Conservation (phyloP, 2,797 vertebrate species). For the Tympanoctomys barrerae region DNA sequence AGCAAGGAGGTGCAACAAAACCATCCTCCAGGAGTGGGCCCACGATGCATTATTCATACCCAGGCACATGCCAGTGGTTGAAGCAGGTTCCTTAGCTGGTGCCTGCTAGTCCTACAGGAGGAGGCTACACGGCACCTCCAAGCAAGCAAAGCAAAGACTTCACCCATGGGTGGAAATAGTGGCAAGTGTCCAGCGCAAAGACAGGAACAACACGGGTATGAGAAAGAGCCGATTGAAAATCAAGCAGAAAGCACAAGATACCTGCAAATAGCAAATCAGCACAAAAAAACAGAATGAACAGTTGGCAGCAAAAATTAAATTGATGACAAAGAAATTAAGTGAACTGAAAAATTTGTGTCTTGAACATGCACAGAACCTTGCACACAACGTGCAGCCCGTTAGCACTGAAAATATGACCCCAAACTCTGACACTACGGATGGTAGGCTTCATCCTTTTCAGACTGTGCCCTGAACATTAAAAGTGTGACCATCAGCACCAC, state of each 20-base stretch:
- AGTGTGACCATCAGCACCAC: constrained; percentile 51
- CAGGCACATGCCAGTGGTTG: constrained; percentile 90
- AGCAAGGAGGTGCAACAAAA: constrained; percentile 93
- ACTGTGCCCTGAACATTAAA: constrained; percentile 58
- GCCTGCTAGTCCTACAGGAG: constrained; percentile 90
- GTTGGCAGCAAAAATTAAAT: constrained; percentile 98
- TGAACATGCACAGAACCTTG: constrained; percentile 97
- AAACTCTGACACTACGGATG: constrained; percentile 84
- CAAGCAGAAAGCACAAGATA: constrained; percentile 99
- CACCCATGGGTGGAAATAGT: constrained; percentile 90
- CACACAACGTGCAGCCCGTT: constrained; percentile 94
- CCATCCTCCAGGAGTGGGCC: constrained; percentile 88
- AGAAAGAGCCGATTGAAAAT: constrained; percentile 99
- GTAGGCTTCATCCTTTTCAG: constrained; percentile 69
- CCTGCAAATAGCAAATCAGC: constrained; percentile 98
- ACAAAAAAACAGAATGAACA: constrained; percentile 97
- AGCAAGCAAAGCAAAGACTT: constrained; percentile 92
- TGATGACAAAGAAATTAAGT: constrained; percentile 98
- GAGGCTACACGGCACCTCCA: constrained; percentile 92
- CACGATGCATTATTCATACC: constrained; percentile 90
- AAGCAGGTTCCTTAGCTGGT: constrained; percentile 94
- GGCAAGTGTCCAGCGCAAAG: constrained; percentile 95
- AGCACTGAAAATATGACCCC: constrained; percentile 87
- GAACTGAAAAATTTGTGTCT: constrained; percentile 99
- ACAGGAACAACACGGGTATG: constrained; percentile 97